phyloP scores from a whole-genome alignment of 2,797 vertebrate genomes.

The Agapornis canus region DNA sequence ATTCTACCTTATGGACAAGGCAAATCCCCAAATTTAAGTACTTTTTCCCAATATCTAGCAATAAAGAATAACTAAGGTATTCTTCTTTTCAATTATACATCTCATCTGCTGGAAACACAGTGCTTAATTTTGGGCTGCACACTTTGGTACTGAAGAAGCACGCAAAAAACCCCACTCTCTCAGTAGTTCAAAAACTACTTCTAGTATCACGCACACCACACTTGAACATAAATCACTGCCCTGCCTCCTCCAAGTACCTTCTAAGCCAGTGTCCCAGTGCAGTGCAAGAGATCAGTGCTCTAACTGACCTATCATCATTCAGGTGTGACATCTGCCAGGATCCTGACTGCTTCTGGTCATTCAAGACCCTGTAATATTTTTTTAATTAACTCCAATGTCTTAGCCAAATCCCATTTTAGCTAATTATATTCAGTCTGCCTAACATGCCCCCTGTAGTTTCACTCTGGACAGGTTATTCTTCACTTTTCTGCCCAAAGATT shows the following conservation, averaged over 20 bases:
- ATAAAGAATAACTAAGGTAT: not conserved
- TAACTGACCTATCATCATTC: not conserved
- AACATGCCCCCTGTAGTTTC: not conserved
- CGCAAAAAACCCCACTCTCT: not conserved
- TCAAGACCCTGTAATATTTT: not conserved
- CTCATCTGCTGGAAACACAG: not conserved
- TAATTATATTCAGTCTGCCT: not conserved
- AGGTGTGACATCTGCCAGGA: not conserved
- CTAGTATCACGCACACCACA: not conserved
- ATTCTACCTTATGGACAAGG: not conserved
- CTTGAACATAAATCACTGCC: not conserved
- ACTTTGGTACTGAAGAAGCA: not conserved
- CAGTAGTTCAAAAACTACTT: not conserved
- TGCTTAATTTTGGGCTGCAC: not conserved
- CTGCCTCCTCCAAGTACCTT: not conserved
- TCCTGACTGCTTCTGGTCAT: not conserved
- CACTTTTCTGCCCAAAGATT: not conserved
- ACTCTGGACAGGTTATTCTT: not conserved
- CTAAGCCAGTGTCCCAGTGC: not conserved
- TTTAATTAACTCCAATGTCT: not conserved
- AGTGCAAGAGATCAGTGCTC: not conserved
- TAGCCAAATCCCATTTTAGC: constrained; percentile 8
- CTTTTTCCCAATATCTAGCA: not conserved
- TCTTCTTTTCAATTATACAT: not conserved
- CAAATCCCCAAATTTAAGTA: not conserved